A percentile compares a stretch with the other conserved stretches of the same genome.
Conservation (phyloP, 2,797 vertebrate genomes). For the Lagothrix lagotricha region DNA sequence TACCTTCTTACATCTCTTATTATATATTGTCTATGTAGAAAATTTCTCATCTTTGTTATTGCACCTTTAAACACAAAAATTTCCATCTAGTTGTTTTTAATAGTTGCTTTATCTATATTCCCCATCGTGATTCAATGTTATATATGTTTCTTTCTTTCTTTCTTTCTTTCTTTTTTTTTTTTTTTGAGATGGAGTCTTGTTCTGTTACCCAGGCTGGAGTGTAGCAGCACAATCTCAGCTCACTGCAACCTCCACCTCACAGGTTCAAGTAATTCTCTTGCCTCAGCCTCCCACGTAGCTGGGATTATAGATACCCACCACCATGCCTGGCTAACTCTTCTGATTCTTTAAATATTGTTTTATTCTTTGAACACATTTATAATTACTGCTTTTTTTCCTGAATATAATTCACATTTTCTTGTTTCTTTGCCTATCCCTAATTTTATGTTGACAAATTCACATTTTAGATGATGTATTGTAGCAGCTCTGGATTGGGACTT, state of each 20-base stretch:
- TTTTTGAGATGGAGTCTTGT: background rate
- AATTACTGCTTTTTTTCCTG: background rate
- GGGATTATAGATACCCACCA: background rate
- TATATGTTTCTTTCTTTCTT: background rate
- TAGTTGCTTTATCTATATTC: background rate
- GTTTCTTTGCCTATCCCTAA: background rate
- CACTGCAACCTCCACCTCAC: background rate
- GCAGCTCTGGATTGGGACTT: background rate
- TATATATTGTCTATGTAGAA: background rate
- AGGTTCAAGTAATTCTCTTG: background rate
- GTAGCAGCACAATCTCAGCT: background rate
- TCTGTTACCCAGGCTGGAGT: background rate
- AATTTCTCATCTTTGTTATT: background rate
- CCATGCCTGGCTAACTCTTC: background rate
- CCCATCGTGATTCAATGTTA: background rate
- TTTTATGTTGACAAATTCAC: background rate
- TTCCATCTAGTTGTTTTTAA: background rate
- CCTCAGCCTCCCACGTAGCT: background rate
- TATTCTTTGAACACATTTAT: slow-evolving; percentile 1
- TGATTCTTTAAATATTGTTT: background rate
- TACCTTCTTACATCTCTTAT: background rate
- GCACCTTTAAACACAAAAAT: background rate
- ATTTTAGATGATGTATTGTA: background rate
- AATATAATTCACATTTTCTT: background rate
- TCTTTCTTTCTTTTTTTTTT: too few species aligned